Evolutionary conservation across 2,797 vertebrate species (phyloP).

Genomic region (Meriones psammophilus): DNA sequence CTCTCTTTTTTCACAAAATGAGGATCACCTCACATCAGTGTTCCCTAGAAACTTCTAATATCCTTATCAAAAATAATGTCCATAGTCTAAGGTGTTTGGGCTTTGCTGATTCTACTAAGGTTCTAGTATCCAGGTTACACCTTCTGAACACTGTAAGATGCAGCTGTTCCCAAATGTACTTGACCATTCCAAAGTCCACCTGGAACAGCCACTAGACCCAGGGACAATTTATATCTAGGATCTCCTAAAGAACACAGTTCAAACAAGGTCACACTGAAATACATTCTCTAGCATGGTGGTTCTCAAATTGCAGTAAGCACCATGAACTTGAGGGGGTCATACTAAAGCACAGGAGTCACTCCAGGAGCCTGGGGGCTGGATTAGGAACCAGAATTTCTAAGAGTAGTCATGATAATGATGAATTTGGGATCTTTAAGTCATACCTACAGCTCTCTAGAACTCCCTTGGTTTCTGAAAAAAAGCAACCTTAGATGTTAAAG

Average conservation of each 20-base stretch:
- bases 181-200: neutral
- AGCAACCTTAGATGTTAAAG: neutral
- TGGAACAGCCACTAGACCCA: neutral
- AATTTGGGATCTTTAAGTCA: accelerated
- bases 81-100: neutral
- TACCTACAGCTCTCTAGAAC: neutral
- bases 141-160: neutral
- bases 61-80: neutral
- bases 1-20: neutral
- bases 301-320: neutral
- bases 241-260: neutral
- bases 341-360: neutral
- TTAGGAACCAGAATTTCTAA: neutral
- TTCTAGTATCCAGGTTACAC: neutral
- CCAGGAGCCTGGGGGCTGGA: too few species aligned
- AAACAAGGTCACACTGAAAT: neutral
- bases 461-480: neutral
- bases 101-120: neutral
- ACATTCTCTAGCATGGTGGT: conserved; percentile 8
- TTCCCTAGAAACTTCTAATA: neutral
- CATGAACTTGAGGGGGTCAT: neutral
- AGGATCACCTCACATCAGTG: neutral
- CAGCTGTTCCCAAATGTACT: neutral
- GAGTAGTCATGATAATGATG: neutral
- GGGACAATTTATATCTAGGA: neutral